Conservation (phyloP, 2,888 invertebrate species). For the Schizaphis graminum region DNA sequence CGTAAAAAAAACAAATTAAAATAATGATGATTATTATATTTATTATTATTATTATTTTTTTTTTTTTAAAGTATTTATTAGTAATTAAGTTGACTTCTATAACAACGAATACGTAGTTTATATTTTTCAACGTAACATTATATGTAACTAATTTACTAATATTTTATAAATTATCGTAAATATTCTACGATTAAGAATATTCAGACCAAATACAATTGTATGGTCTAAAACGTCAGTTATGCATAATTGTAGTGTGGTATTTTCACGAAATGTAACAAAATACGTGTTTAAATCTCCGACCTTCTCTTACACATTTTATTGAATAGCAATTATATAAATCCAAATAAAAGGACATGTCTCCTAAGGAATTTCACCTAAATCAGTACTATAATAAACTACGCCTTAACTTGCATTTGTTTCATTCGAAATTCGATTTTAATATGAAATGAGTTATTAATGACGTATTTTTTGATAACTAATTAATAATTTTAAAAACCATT, state of each 20-base stretch:
- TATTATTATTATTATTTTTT: not conserved
- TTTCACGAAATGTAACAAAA: not conserved
- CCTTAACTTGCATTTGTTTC: not conserved
- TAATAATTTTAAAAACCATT: not conserved
- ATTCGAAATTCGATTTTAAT: not conserved
- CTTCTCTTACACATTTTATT: not conserved
- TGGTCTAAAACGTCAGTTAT: not conserved
- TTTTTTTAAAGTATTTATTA: not conserved
- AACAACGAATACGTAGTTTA: not conserved
- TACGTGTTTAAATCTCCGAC: not conserved
- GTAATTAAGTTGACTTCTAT: not conserved
- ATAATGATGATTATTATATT: not conserved
- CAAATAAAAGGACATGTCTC: not conserved
- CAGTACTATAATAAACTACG: not conserved
- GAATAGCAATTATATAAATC: not conserved
- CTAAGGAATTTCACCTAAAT: not conserved
- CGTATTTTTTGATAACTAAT: not conserved
- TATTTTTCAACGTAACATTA: not conserved
- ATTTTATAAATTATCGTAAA: not conserved
- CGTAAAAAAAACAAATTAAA: not conserved
- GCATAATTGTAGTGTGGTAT: not conserved
- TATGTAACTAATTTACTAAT: not conserved
- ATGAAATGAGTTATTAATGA: not conserved
- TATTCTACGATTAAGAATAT: not conserved
- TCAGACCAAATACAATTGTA: not conserved